Percentiles rank a stretch among this genome's conserved stretches.
These are phyloP conservation scores for Nudaria mundana DNA, from an alignment of 2,888 invertebrate species.

Conservation along the genomic window DNA sequence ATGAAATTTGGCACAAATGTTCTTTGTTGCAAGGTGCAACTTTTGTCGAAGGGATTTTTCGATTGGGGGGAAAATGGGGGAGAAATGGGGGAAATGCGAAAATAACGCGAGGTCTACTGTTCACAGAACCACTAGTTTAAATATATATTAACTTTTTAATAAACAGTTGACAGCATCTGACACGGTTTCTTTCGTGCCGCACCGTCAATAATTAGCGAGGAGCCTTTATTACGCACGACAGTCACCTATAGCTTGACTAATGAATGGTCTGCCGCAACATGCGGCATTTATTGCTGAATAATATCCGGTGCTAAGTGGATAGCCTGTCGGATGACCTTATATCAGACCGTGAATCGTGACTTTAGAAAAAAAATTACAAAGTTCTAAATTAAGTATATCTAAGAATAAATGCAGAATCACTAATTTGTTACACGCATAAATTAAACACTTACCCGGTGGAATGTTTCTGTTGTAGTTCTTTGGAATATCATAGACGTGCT, in stretches of 20 bases:
- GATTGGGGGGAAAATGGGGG: no score
- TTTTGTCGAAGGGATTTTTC: no score
- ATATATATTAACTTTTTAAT: background rate
- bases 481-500: constrained; percentile 71
- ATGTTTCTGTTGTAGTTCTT: constrained; percentile 76
- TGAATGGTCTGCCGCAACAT: constrained; percentile 36
- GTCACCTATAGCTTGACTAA: constrained; percentile 44
- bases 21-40: no score
- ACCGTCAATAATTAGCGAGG: constrained; percentile 25
- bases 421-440: background rate
- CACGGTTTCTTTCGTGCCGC: constrained; percentile 12
- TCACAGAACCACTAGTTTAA: no score
- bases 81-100: no score
- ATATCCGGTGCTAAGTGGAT: constrained; percentile 72
- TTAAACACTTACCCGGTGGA: constrained; percentile 66
- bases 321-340: constrained; percentile 34
- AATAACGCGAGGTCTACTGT: no score
- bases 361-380: constrained; percentile 26
- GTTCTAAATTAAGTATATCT: constrained; percentile 21
- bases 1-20: no score
- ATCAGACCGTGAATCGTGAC: constrained; percentile 28
- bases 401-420: constrained; percentile 17
- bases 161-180: background rate
- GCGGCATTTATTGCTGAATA: constrained; percentile 52
- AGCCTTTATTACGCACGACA: constrained; percentile 22